Evolutionary conservation across 1,140 invertebrate species (phyloP).

Genomic region (Hylaeus volcanicus): DNA sequence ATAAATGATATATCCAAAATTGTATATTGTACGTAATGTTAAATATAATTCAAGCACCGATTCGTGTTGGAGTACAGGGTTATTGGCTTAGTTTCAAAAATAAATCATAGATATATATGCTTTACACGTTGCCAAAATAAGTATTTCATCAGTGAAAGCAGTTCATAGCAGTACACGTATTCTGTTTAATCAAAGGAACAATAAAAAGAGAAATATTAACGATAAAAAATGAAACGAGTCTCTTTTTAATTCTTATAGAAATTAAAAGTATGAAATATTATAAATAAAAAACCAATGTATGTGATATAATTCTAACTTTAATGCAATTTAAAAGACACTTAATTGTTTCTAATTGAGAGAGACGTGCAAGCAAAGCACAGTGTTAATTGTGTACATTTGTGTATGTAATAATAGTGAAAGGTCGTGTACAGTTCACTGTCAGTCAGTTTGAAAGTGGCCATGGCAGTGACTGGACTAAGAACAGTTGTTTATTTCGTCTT

Average conservation of each 20-base stretch:
- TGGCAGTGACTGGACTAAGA: constrained; percentile 48
- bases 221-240: not conserved
- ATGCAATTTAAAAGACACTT: constrained; percentile 3
- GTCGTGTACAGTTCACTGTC: constrained; percentile 16
- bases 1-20: constrained; percentile 1
- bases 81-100: constrained; percentile 66
- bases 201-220: not conserved
- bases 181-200: not conserved
- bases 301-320: not conserved
- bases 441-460: constrained; percentile 40
- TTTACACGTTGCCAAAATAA: constrained; percentile 53
- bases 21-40: not conserved
- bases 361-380: constrained; percentile 32
- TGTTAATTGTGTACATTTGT: constrained; percentile 41
- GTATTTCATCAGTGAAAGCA: constrained; percentile 55
- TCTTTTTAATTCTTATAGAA: not conserved
- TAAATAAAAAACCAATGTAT: not conserved
- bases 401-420: constrained; percentile 43
- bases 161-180: constrained; percentile 5
- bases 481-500: constrained; percentile 41
- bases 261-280: not conserved
- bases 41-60: constrained; percentile 9
- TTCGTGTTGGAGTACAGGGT: constrained; percentile 31
- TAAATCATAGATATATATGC: constrained; percentile 44
- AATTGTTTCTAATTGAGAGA: constrained; percentile 27